A percentile compares a stretch with the other conserved stretches of the same genome.
phyloP scores from a whole-genome alignment of 2,113 vertebrate species.

The Nothoprocta pentlandii region DNA sequence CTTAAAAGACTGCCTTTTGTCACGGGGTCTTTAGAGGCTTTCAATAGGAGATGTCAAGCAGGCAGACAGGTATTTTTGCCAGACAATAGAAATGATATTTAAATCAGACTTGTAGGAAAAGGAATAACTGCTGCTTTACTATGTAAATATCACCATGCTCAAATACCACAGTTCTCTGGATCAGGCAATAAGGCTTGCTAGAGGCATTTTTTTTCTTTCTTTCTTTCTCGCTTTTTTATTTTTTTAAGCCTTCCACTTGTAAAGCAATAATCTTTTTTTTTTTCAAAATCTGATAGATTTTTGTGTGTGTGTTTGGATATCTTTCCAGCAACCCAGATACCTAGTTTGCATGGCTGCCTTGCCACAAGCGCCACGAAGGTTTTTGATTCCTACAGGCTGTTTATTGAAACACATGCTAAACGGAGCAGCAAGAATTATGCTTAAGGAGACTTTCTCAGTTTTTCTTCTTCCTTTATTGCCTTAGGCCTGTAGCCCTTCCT shows the following conservation, averaged over 20 bases:
- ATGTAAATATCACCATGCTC: not conserved
- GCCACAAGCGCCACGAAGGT: not conserved
- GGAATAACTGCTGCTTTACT: not conserved
- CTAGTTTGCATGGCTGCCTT: too few relatives aligned
- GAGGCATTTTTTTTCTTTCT: not conserved
- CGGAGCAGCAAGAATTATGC: not conserved
- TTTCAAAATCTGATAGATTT: not conserved
- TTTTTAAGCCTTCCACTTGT: not conserved
- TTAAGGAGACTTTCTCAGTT: not conserved
- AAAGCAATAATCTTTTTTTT: not conserved
- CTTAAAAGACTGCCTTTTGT: slow-evolving; percentile 9
- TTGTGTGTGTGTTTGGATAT: not conserved
- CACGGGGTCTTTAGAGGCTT: slow-evolving; percentile 15
- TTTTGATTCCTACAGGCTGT: not conserved
- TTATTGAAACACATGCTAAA: not conserved
- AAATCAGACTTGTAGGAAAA: slow-evolving; percentile 16
- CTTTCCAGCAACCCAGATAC: not conserved
- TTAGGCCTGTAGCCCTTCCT: not conserved
- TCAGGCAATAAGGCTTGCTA: not conserved
- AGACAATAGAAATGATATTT: slow-evolving; percentile 29
- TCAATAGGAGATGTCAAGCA: slow-evolving; percentile 11
- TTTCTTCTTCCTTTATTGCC: not conserved
- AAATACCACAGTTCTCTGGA: not conserved
- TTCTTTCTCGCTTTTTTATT: too few relatives aligned
- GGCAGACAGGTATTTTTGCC: not conserved